Conservation (phyloP, 2,888 invertebrate genomes). For the Frankliniella fusca region DNA sequence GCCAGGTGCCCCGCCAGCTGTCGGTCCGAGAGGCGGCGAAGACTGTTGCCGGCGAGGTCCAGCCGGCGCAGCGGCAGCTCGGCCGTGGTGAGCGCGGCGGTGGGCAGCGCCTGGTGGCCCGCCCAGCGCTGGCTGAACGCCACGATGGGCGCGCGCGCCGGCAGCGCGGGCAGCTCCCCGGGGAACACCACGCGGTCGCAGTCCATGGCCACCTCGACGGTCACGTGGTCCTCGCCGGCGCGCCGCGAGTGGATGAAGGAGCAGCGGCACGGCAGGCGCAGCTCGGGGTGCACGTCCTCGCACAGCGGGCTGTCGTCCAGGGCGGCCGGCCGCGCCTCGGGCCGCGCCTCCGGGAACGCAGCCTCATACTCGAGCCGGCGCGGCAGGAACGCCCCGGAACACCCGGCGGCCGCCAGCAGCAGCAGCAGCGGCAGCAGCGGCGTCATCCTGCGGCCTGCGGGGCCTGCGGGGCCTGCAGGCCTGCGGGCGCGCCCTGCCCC, state of each 20-base stretch:
- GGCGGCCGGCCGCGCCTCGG: neutral
- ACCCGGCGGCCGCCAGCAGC: neutral
- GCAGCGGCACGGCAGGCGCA: conserved; percentile 41
- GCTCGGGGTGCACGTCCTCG: conserved; percentile 38
- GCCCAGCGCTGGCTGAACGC: conserved; percentile 74
- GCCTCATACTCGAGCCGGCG: neutral
- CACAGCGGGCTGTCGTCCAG: conserved; percentile 35
- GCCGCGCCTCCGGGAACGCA: neutral
- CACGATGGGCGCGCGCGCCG: conserved; percentile 74
- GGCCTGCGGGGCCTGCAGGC: too few relatives aligned
- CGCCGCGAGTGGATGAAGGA: conserved; percentile 29
- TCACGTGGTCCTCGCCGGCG: conserved; percentile 34
- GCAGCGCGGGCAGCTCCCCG: conserved; percentile 69
- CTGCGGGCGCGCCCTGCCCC: too few relatives aligned
- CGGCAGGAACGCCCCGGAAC: neutral
- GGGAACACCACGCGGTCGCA: conserved; percentile 80
- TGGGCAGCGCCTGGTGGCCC: conserved; percentile 76
- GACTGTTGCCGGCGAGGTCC: conserved; percentile 77
- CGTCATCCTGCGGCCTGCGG: neutral
- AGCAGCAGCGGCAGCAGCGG: neutral
- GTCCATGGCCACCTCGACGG: conserved; percentile 54
- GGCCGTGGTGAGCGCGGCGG: conserved; percentile 43
- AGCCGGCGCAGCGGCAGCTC: conserved; percentile 69
- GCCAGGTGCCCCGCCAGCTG: conserved; percentile 60
- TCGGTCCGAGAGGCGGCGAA: conserved; percentile 73